Evolutionary conservation across 2,797 vertebrate genomes (phyloP).

Genomic region (Acanthornis magna): DNA sequence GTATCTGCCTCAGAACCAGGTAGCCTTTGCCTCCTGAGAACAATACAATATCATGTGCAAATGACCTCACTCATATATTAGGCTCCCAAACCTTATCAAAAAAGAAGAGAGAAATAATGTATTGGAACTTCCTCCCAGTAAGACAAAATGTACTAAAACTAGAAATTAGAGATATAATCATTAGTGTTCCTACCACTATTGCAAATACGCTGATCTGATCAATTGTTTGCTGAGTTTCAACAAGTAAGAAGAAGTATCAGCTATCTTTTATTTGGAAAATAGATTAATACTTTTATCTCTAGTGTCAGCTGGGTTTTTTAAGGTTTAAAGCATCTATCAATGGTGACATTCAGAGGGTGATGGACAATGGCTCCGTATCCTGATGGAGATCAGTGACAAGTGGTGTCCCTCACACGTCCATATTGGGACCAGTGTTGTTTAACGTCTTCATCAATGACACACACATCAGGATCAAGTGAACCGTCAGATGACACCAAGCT

Average conservation of each 20-base stretch:
- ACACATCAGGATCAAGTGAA: background rate
- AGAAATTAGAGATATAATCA: background rate
- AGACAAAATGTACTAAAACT: background rate
- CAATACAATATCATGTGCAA: background rate
- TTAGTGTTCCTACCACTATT: background rate
- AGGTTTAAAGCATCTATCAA: background rate
- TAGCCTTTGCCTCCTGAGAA: background rate
- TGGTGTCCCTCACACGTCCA: no score
- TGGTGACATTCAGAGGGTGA: background rate
- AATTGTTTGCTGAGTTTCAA: background rate
- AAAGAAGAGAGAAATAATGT: background rate
- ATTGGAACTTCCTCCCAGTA: background rate
- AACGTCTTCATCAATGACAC: background rate
- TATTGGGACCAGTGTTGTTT: background rate
- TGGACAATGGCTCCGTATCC: rapidly evolving
- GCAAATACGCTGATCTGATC: background rate
- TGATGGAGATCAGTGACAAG: background rate
- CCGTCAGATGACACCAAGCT: background rate
- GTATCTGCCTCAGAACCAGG: background rate
- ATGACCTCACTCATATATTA: background rate
- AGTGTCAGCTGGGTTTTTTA: background rate
- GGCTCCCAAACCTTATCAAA: background rate
- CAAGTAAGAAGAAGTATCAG: background rate
- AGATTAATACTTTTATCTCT: background rate
- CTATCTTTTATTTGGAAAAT: background rate